Evolutionary conservation across 2,888 invertebrate genomes (phyloP).

Genomic region (Agelastica alni): DNA sequence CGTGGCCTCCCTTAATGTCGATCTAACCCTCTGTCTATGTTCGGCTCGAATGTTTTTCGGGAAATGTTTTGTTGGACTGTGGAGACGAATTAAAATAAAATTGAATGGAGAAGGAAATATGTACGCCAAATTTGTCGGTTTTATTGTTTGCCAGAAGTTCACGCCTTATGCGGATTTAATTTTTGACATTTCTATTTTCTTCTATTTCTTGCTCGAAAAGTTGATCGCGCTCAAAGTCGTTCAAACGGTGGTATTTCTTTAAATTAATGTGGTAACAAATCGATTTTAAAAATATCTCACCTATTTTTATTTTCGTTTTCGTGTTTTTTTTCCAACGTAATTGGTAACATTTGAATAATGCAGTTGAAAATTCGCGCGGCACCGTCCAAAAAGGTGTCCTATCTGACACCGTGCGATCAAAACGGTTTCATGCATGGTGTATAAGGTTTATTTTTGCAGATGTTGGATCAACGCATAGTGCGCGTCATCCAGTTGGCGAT

Average conservation of each 20-base stretch:
- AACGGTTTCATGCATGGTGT: no score
- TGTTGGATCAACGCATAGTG: conserved; percentile 32
- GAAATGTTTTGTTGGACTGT: conserved; percentile 46
- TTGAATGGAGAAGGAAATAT: conserved; percentile 33
- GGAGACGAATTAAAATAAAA: conserved; percentile 46
- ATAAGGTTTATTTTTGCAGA: conserved; percentile 36
- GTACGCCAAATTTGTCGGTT: conserved; percentile 18
- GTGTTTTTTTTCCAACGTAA: no score
- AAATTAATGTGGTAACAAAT: no score
- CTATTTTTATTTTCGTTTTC: no score
- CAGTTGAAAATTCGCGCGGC: no score
- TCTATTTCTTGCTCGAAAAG: neutral
- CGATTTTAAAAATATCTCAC: no score
- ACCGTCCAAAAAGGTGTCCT: no score
- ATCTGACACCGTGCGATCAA: no score
- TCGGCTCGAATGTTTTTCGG: conserved; percentile 36
- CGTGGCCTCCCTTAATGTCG: conserved; percentile 32
- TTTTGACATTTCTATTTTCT: conserved; percentile 5
- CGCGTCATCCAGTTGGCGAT: conserved; percentile 33
- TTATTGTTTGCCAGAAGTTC: conserved; percentile 19
- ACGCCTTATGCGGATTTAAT: conserved; percentile 13
- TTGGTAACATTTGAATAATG: no score
- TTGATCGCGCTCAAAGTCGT: no score
- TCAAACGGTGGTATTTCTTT: no score
- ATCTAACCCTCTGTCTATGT: conserved; percentile 30